Conservation (phyloP, 2,888 invertebrate species). For the Sesia apiformis region DNA sequence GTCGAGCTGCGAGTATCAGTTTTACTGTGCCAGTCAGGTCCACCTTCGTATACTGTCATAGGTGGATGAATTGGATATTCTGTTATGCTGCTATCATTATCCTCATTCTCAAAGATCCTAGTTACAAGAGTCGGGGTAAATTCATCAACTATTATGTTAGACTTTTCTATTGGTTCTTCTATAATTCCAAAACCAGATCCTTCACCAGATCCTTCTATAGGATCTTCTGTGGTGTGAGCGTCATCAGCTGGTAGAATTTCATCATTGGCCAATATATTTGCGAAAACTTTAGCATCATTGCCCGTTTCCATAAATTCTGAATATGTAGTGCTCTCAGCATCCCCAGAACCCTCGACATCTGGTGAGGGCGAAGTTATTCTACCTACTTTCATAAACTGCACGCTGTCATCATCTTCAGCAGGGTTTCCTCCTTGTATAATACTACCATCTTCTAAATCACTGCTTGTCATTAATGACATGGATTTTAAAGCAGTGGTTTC, state of each 20-base stretch:
- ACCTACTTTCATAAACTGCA: slow-evolving; percentile 50
- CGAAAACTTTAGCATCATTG: slow-evolving; percentile 1
- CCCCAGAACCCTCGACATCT: slow-evolving; percentile 56
- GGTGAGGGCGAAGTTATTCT: slow-evolving; percentile 27
- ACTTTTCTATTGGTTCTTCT: slow-evolving; percentile 21
- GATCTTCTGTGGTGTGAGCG: slow-evolving; percentile 39
- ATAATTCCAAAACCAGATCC: slow-evolving; percentile 41
- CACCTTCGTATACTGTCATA: slow-evolving; percentile 45
- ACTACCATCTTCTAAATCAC: slow-evolving; percentile 55
- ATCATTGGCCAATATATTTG: slow-evolving; percentile 20
- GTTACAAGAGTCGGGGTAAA: slow-evolving; percentile 36
- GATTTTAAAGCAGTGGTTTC: slow-evolving; percentile 54
- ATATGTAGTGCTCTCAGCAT: slow-evolving; percentile 53
- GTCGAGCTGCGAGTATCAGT: slow-evolving; percentile 18
- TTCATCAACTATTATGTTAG: slow-evolving; percentile 34
- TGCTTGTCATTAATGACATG: slow-evolving; percentile 42
- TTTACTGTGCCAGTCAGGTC: slow-evolving; percentile 39
- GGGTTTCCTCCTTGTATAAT: slow-evolving; percentile 39
- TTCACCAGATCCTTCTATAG: slow-evolving; percentile 52
- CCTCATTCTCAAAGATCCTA: slow-evolving; percentile 31
- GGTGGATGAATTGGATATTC: slow-evolving; percentile 46
- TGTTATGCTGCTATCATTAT: slow-evolving; percentile 32
- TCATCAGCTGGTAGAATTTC: slow-evolving; percentile 34
- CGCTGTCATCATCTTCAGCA: slow-evolving; percentile 53
- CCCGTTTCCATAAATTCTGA: slow-evolving; percentile 36